A percentile compares a stretch with the other conserved stretches of the same genome.
Conservation (phyloP, 2,888 invertebrate species). For the Teleogryllus oceanicus region DNA sequence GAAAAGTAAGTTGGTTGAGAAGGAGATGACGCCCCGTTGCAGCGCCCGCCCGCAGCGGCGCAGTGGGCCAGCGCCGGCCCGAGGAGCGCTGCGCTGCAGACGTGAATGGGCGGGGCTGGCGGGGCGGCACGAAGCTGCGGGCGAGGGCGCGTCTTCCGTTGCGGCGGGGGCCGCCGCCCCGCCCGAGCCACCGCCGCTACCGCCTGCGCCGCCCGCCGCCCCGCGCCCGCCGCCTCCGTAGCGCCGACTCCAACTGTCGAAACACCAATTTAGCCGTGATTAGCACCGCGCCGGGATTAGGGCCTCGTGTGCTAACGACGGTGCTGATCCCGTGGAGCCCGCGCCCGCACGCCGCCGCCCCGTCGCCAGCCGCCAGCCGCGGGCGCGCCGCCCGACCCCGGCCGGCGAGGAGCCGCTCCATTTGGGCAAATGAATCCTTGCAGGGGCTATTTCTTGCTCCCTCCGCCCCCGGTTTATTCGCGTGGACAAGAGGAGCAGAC, state of each 20-base stretch:
- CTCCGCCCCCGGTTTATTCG: neutral
- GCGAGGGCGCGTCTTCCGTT: neutral
- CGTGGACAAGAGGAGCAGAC: neutral
- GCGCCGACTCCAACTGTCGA: constrained; percentile 7
- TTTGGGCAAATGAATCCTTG: constrained; percentile 7
- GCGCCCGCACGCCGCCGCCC: neutral
- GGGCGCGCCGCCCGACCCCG: neutral
- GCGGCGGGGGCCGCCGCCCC: neutral
- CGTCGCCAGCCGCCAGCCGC: neutral
- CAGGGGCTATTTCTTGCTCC: neutral
- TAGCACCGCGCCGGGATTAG: constrained; percentile 11
- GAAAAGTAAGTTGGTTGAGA: too few species aligned
- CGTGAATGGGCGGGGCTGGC: neutral
- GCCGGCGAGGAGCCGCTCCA: neutral
- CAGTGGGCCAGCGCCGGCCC: too few species aligned
- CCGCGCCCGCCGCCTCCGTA: neutral
- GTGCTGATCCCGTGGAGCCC: neutral
- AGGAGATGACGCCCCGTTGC: neutral
- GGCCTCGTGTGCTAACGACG: constrained; percentile 1
- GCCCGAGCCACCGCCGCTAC: neutral
- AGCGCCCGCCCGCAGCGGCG: too few species aligned
- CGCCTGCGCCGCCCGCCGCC: neutral
- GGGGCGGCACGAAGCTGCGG: neutral
- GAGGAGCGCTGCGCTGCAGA: too few species aligned
- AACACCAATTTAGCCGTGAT: constrained; percentile 7